Evolutionary conservation across 1,140 invertebrate genomes (phyloP), one percentile per base, ranked within the genome.

Genomic region (Scaptodrosophila lebanonensis): DNA sequence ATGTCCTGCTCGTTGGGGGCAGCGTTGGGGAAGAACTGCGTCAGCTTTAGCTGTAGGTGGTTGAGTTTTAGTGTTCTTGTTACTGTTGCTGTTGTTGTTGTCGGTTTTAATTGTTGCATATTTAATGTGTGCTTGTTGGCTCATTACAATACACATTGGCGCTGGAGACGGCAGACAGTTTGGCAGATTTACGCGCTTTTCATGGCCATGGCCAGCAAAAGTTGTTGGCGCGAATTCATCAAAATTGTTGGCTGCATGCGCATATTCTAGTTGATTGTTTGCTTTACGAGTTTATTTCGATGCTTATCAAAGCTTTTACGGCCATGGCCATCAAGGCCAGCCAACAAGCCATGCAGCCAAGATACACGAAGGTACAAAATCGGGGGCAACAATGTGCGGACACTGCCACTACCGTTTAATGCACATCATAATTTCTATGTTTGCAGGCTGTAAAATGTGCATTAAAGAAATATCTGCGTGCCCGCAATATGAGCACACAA

Each of bases 61-160:
- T n/a, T n/a, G n/a, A n/a, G n/a, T n/a, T n/a, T 32, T 70, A 36
- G 64, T 50, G 42, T 59, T 56, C 42, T 66, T 57, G 39, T 65
- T 35, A 13, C 27, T 18, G 50, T 35, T 32, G 22, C 9, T 30
- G 43, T 39, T 67, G 47, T 60, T 72, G 69, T 60, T 82, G 65
- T 69, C 68, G 56, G 51, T 75, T 79, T 82, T 82, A 82, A 82
- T 82, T 82, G 75, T 56, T 75, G 75, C 69, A 82, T 82, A 66
- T 82, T 82, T 63, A 66, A 82, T 82, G 54, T 56, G 36, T 53
- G 35, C 36, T 15, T 44, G 22, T 68, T 40, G 35, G 29, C 66
- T 70, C 65, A 63, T 75, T 75, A 70, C 53, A 5, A 16, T n/a
- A 16, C 8, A 33, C 32, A 33, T 33, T 11, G 12, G 12, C 35